phyloP scores from a whole-genome alignment of 2,113 vertebrate genomes.

The Dendrocopos noguchii region DNA sequence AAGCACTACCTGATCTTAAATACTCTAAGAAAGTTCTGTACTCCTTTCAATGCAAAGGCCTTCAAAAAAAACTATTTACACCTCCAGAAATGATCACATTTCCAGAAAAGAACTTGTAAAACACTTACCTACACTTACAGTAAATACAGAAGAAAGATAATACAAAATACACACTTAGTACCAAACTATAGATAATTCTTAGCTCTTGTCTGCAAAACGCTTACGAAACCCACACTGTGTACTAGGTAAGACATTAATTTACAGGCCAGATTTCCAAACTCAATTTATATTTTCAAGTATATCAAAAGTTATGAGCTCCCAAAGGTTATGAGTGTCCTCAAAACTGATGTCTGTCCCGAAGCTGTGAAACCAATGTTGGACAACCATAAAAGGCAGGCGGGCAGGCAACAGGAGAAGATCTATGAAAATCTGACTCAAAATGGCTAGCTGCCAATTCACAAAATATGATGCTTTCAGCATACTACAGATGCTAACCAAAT shows the following conservation, averaged over 20 bases:
- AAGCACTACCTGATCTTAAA: neutral
- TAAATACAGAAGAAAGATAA: neutral
- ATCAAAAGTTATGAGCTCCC: neutral
- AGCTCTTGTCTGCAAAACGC: neutral
- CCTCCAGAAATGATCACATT: neutral
- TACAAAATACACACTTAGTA: neutral
- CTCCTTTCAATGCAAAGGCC: neutral
- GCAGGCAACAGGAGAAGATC: neutral
- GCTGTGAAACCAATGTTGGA: neutral
- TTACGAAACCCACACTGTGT: neutral
- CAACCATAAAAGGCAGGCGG: neutral
- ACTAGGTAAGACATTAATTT: neutral
- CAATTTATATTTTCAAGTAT: neutral
- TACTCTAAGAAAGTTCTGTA: neutral
- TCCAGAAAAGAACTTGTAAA: neutral
- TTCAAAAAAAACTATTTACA: neutral
- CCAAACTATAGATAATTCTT: neutral
- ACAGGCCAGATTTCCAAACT: neutral
- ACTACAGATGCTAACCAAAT: neutral
- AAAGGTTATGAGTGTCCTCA: neutral
- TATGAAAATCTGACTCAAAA: neutral
- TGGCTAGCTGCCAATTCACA: neutral
- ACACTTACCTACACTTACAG: neutral
- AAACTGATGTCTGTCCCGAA: neutral
- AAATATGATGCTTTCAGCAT: neutral